Percentiles rank a stretch among this genome's conserved stretches.
These are phyloP conservation scores for Engystomops pustulosus DNA, from an alignment of 2,113 vertebrate species.

Conservation along the genomic window DNA sequence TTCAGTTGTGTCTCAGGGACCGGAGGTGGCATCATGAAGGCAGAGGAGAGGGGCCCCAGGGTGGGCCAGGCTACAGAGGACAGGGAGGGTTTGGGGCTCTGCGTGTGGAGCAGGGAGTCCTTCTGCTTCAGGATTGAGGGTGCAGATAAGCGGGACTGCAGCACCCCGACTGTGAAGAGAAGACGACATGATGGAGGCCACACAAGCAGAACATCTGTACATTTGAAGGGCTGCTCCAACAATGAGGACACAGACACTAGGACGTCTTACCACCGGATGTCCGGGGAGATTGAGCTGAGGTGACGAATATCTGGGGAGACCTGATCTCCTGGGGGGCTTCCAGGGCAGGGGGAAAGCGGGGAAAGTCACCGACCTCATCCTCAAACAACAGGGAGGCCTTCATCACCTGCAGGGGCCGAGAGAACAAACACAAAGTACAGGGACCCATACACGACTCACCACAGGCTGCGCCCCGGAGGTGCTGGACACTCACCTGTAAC, in stretches of 20 bases:
- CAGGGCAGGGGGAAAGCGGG: slow-evolving; percentile 61
- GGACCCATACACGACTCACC: no score
- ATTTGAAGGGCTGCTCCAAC: no score
- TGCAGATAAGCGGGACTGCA: slow-evolving; percentile 80
- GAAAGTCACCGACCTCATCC: slow-evolving; percentile 76
- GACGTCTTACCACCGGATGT: slow-evolving; percentile 73
- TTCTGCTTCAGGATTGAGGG: slow-evolving; percentile 65
- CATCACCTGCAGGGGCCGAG: slow-evolving; percentile 90
- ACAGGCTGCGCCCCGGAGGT: no score
- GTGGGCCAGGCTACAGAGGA: slow-evolving; percentile 68
- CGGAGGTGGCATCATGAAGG: slow-evolving; percentile 71
- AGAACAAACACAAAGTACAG: no score
- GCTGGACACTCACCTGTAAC: slow-evolving; percentile 79
- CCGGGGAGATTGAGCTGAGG: slow-evolving; percentile 70
- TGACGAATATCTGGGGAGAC: slow-evolving; percentile 75
- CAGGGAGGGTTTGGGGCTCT: slow-evolving; percentile 52
- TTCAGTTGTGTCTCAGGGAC: slow-evolving; percentile 75
- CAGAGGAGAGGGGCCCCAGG: slow-evolving; percentile 50
- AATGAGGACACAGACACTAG: no score
- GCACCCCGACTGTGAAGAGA: slow-evolving; percentile 75
- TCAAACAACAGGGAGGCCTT: slow-evolving; percentile 92
- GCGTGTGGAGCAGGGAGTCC: slow-evolving; percentile 63
- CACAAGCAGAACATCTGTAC: no score
- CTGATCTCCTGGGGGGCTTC: slow-evolving; percentile 76
- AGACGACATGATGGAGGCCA: no score